These are phyloP conservation scores for Actinia equina DNA, from an alignment of 64 coral and sea anemone species.

Conservation along the genomic window DNA sequence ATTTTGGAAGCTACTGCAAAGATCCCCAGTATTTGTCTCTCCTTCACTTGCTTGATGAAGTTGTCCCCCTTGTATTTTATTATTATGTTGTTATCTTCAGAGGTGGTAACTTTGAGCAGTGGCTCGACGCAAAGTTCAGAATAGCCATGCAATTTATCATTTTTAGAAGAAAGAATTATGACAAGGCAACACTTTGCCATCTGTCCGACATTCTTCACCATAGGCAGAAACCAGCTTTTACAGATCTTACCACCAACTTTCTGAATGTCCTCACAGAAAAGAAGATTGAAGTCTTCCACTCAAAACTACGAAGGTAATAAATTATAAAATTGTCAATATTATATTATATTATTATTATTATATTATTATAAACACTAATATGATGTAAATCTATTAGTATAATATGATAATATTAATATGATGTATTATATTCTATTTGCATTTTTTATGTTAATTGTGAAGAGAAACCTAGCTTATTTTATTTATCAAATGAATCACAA, in stretches of 20 bases:
- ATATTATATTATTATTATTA: no score
- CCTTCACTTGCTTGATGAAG: conserved; percentile 25
- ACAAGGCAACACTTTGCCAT: conserved; percentile 16
- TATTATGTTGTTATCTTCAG: conserved; percentile 41
- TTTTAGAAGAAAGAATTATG: conserved; percentile 24
- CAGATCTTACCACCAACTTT: not conserved
- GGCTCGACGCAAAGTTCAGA: conserved; percentile 27
- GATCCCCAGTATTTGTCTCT: conserved; percentile 34
- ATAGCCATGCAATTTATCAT: conserved; percentile 24
- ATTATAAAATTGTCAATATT: not conserved
- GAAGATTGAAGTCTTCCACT: conserved; percentile 57
- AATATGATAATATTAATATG: no score
- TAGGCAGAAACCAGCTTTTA: not conserved
- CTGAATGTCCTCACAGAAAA: conserved; percentile 44
- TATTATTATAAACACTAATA: no score
- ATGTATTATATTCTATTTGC: no score
- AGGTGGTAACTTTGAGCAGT: not conserved
- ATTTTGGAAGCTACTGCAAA: conserved; percentile 23
- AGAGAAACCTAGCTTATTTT: no score
- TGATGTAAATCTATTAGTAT: no score
- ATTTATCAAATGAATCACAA: no score
- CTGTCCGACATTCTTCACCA: conserved; percentile 41
- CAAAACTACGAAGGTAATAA: conserved; percentile 42
- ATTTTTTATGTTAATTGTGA: no score
- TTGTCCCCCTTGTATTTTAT: conserved; percentile 26